Evolutionary conservation across 2,888 invertebrate genomes (phyloP).

Genomic region (Scaptomyza polygonia): DNA sequence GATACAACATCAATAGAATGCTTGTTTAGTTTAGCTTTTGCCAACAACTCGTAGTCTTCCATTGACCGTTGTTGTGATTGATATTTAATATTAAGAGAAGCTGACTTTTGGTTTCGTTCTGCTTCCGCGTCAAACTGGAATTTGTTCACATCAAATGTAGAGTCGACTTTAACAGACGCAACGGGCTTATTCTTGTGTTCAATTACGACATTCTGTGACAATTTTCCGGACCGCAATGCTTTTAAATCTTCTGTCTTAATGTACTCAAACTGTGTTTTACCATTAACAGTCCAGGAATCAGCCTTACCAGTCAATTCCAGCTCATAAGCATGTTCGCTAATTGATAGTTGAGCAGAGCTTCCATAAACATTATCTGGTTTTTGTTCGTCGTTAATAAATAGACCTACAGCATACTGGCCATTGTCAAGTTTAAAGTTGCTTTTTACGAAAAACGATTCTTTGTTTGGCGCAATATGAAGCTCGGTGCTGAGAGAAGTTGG

Average conservation of each 20-base stretch:
- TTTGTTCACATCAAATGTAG: slow-evolving; percentile 71
- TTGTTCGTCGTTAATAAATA: slow-evolving; percentile 74
- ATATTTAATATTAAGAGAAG: slow-evolving; percentile 85
- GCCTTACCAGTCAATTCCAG: slow-evolving; percentile 64
- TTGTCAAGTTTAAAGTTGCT: slow-evolving; percentile 66
- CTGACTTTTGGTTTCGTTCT: slow-evolving; percentile 86
- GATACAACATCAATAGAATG: slow-evolving; percentile 76
- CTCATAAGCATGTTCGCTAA: slow-evolving; percentile 47
- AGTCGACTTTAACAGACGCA: slow-evolving; percentile 84
- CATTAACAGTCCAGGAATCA: slow-evolving; percentile 52
- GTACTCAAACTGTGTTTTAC: slow-evolving; percentile 54
- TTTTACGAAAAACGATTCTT: slow-evolving; percentile 66
- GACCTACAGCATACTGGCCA: slow-evolving; percentile 65
- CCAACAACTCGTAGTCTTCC: slow-evolving; percentile 86
- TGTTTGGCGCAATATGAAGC: slow-evolving; percentile 63
- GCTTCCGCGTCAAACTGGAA: slow-evolving; percentile 86
- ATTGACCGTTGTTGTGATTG: slow-evolving; percentile 83
- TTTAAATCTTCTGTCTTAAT: slow-evolving; percentile 42
- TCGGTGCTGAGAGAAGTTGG: slow-evolving; percentile 61
- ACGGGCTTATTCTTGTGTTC: slow-evolving; percentile 55
- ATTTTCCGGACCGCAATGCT: slow-evolving; percentile 51
- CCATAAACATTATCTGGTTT: slow-evolving; percentile 71
- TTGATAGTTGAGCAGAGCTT: slow-evolving; percentile 55
- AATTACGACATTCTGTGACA: slow-evolving; percentile 57
- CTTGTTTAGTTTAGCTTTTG: slow-evolving; percentile 85